A percentile compares a stretch with the other conserved stretches of the same genome.
These are phyloP conservation scores for Acrossocheilus wenchowensis DNA, from an alignment of 2,797 vertebrate species.

Conservation along the genomic window DNA sequence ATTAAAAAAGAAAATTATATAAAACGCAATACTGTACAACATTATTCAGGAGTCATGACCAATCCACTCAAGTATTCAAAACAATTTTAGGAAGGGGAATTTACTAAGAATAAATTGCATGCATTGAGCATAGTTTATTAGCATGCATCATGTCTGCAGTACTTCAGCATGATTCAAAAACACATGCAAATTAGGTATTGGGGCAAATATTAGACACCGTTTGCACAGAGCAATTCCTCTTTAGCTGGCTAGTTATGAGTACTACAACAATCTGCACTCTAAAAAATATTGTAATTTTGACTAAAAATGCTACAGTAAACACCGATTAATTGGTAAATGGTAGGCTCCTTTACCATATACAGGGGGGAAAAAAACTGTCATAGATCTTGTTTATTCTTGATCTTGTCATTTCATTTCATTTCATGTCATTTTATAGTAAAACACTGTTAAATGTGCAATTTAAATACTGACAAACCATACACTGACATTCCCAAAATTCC, in stretches of 20 bases:
- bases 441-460: neutral
- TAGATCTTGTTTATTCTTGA: no score
- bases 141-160: neutral
- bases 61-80: constrained; percentile 6
- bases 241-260: neutral
- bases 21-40: neutral
- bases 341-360: neutral
- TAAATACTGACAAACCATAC: no score
- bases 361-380: no score
- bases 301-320: no score
- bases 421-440: neutral
- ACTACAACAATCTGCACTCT: no score
- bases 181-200: neutral
- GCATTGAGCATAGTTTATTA: neutral
- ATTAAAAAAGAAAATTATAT: neutral
- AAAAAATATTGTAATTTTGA: no score
- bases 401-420: neutral
- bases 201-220: neutral
- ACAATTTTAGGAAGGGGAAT: neutral
- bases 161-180: neutral
- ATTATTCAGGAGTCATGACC: neutral
- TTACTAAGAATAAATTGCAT: neutral
- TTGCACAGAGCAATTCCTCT: neutral
- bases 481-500: neutral
- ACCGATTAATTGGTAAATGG: no score